Percentiles rank a stretch among this genome's conserved stretches.
These are phyloP conservation scores for Drosophila paramelanica DNA, from an alignment of 2,888 invertebrate species.

Conservation along the genomic window DNA sequence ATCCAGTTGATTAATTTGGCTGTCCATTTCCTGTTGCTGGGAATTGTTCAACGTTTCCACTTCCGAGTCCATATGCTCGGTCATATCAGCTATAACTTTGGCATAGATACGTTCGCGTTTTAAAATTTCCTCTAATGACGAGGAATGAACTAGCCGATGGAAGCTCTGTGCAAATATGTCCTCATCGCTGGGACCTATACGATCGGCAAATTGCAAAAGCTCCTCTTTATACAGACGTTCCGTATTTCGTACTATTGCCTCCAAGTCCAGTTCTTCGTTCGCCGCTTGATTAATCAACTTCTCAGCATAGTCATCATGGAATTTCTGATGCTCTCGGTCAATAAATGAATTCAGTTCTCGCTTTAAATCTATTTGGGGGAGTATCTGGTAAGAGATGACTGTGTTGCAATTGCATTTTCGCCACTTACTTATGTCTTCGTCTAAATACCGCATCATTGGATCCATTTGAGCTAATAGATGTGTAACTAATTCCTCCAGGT, in stretches of 20 bases:
- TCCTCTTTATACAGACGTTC: slow-evolving; percentile 93
- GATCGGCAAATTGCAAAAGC: slow-evolving; percentile 93
- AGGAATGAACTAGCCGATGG: slow-evolving; percentile 90
- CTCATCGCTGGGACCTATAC: slow-evolving; percentile 92
- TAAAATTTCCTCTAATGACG: slow-evolving; percentile 94
- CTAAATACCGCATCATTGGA: slow-evolving; percentile 83
- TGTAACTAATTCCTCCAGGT: slow-evolving; percentile 81
- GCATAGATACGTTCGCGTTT: slow-evolving; percentile 95
- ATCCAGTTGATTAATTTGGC: slow-evolving; percentile 92
- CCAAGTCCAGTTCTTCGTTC: slow-evolving; percentile 89
- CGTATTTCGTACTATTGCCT: slow-evolving; percentile 91
- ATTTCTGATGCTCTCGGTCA: slow-evolving; percentile 88
- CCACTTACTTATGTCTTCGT: slow-evolving; percentile 78
- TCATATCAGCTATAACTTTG: slow-evolving; percentile 90
- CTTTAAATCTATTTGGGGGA: slow-evolving; percentile 66
- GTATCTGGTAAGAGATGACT: neutral
- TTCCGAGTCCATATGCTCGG: slow-evolving; percentile 90
- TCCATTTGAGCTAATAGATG: slow-evolving; percentile 82
- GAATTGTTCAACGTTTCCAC: slow-evolving; percentile 90
- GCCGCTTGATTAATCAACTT: slow-evolving; percentile 87
- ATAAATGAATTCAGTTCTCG: slow-evolving; percentile 87
- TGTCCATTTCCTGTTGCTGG: slow-evolving; percentile 95
- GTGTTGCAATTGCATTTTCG: neutral
- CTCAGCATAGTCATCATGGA: slow-evolving; percentile 88
- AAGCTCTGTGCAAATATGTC: slow-evolving; percentile 88